Evolutionary conservation across 2,888 invertebrate species (phyloP).

Genomic region (Platycheirus rosarum): DNA sequence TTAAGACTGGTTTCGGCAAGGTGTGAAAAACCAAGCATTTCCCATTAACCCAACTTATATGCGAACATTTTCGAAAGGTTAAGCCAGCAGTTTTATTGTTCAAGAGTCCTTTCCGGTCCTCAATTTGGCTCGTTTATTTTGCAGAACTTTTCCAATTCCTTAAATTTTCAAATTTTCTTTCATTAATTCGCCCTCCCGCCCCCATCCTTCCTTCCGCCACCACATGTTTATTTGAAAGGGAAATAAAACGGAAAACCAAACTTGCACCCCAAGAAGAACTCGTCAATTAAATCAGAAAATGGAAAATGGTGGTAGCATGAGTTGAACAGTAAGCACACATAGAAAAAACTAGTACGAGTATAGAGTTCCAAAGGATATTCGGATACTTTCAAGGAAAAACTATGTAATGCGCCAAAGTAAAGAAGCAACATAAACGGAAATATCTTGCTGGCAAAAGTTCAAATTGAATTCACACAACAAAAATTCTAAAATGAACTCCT

Average conservation of each 20-base stretch:
- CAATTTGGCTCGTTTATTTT: constrained; percentile 40
- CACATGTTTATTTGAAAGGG: constrained; percentile 29
- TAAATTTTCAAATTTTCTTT: constrained; percentile 35
- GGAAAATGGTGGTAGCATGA: constrained; percentile 47
- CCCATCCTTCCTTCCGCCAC: not conserved
- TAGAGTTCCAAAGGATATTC: not conserved
- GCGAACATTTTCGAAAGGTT: constrained; percentile 32
- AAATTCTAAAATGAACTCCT: constrained; percentile 63
- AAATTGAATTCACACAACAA: constrained; percentile 70
- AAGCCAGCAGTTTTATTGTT: constrained; percentile 43
- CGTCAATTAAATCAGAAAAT: constrained; percentile 66
- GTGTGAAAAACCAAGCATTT: constrained; percentile 3
- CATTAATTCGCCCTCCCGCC: constrained; percentile 15
- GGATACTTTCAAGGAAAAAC: not conserved
- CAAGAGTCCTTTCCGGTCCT: constrained; percentile 40
- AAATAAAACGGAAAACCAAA: constrained; percentile 45
- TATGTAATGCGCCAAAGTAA: constrained; percentile 2
- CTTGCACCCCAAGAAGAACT: constrained; percentile 51
- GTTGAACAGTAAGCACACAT: constrained; percentile 5
- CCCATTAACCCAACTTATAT: constrained; percentile 46
- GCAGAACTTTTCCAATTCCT: constrained; percentile 41
- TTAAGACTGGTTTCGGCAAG: not conserved
- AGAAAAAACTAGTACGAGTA: constrained; percentile 17
- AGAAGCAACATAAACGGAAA: constrained; percentile 52
- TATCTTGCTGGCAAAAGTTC: constrained; percentile 71